phyloP scores from a whole-genome alignment of 2,797 vertebrate genomes.

The Phoxinus dragarum region DNA sequence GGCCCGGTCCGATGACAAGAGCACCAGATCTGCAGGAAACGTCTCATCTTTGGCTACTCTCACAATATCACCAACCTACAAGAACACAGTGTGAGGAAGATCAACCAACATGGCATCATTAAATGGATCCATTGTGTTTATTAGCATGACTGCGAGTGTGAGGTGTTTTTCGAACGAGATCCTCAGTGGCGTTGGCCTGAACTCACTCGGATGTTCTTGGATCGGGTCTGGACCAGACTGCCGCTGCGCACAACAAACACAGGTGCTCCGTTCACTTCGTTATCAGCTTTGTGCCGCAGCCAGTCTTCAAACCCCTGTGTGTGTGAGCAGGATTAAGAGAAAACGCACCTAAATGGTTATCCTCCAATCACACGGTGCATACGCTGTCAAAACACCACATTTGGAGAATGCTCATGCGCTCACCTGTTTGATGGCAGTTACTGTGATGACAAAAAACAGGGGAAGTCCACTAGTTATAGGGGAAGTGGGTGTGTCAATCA shows the following conservation, averaged over 20 bases:
- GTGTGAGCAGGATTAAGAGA: neutral
- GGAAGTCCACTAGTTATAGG: conserved; percentile 98
- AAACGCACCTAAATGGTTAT: neutral
- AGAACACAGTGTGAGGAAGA: neutral
- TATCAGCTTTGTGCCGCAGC: conserved; percentile 97
- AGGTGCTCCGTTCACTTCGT: conserved; percentile 96
- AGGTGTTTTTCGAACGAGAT: neutral
- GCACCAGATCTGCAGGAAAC: conserved; percentile 94
- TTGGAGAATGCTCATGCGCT: conserved; percentile 46
- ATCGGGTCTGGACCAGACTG: conserved; percentile 96
- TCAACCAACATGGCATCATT: neutral
- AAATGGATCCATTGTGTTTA: neutral
- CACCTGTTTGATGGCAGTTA: conserved; percentile 99
- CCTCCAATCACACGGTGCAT: neutral
- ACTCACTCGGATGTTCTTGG: conserved; percentile 96
- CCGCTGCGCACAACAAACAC: conserved; percentile 98
- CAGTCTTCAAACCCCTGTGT: conserved; percentile 95
- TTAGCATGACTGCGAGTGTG: neutral
- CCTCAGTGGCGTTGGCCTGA: neutral
- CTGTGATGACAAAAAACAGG: conserved; percentile 98
- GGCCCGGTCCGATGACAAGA: conserved; percentile 91
- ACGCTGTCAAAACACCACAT: neutral
- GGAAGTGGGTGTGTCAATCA: conserved; percentile 99
- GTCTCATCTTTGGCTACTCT: conserved; percentile 99
- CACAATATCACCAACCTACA: conserved; percentile 96